Evolutionary conservation across 2,888 invertebrate species (phyloP).

Genomic region (Tachystola acroxantha): DNA sequence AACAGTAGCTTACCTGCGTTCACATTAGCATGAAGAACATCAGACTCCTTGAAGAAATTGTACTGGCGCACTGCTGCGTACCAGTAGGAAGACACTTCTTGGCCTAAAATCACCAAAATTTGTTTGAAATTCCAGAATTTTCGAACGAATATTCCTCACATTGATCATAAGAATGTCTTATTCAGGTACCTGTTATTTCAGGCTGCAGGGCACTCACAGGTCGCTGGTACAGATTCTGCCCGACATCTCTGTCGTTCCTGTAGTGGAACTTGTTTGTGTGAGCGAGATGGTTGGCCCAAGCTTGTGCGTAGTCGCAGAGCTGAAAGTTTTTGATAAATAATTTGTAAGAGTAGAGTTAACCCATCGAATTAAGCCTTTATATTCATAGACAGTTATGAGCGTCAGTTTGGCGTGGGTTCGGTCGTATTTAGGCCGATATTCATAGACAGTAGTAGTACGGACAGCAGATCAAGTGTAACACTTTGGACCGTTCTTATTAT

Average conservation of each 20-base stretch:
- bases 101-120: slow-evolving; percentile 79
- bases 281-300: slow-evolving; percentile 92
- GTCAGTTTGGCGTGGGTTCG: no score
- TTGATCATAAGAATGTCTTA: no score
- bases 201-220: slow-evolving; percentile 82
- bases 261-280: slow-evolving; percentile 88
- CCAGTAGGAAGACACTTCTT: slow-evolving; percentile 90
- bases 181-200: slow-evolving; percentile 83
- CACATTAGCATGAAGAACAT: slow-evolving; percentile 86
- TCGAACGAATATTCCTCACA: no score
- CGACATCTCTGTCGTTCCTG: slow-evolving; percentile 86
- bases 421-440: no score
- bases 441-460: no score
- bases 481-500: no score
- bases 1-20: slow-evolving; percentile 87
- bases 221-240: slow-evolving; percentile 88
- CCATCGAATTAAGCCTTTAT: no score
- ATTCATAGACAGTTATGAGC: no score
- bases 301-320: slow-evolving; percentile 89
- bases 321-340: slow-evolving; percentile 43
- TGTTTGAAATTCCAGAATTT: no score
- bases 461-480: no score
- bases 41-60: slow-evolving; percentile 84
- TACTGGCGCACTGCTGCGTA: slow-evolving; percentile 88
- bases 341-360: no score